phyloP scores from a whole-genome alignment of 2,113 vertebrate species.

The Eclectus roratus region DNA sequence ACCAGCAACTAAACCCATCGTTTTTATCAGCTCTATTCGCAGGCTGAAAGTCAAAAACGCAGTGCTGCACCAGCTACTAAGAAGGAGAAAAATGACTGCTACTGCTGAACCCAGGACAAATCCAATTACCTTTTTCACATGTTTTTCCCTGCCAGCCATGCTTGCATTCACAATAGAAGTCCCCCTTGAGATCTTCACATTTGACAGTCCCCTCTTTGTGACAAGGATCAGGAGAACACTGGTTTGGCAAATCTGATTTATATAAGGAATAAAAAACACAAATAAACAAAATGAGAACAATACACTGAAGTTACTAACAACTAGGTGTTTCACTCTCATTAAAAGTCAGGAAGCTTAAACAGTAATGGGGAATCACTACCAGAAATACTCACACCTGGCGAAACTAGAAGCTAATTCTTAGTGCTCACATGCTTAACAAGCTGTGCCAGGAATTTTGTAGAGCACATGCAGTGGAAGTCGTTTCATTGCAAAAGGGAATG shows the following conservation, averaged over 20 bases:
- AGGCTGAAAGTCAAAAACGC: too few relatives aligned
- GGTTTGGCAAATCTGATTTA: constrained; percentile 89
- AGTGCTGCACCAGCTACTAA: too few relatives aligned
- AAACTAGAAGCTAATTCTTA: neutral
- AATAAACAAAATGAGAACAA: neutral
- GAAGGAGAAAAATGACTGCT: too few relatives aligned
- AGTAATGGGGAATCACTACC: neutral
- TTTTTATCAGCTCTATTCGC: too few relatives aligned
- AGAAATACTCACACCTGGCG: neutral
- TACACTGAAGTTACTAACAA: neutral
- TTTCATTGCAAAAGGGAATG: neutral
- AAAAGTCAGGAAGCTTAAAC: neutral
- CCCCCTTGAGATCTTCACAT: constrained; percentile 91
- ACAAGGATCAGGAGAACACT: constrained; percentile 91
- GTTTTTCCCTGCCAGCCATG: constrained; percentile 86
- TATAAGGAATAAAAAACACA: neutral
- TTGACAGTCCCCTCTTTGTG: constrained; percentile 75
- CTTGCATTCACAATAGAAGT: constrained; percentile 89
- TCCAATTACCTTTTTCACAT: constrained; percentile 84
- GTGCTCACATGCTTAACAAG: neutral
- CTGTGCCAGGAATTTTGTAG: neutral
- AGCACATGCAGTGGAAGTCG: neutral
- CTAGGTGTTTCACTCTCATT: neutral
- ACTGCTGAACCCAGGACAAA: too few relatives aligned
- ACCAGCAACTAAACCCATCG: too few relatives aligned